Conservation (phyloP, 2,888 invertebrate species). For the Leptopilina syphax region DNA sequence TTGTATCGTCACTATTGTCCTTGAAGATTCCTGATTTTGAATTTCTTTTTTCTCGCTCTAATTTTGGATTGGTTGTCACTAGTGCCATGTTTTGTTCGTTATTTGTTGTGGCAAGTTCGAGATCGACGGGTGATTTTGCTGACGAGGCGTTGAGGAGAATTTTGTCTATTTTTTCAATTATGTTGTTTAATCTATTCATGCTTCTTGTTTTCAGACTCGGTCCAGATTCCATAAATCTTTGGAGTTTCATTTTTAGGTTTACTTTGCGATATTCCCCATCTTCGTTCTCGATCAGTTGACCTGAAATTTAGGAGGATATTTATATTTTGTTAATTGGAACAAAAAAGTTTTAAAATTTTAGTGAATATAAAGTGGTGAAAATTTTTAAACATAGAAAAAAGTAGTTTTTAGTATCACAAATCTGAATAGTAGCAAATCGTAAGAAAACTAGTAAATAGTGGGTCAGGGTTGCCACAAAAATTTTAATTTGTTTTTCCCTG, state of each 20-base stretch:
- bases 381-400: too few relatives aligned
- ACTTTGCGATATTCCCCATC: conserved; percentile 52
- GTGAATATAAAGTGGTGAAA: background rate
- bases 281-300: conserved; percentile 41
- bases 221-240: conserved; percentile 64
- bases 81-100: conserved; percentile 30
- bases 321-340: background rate
- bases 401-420: too few relatives aligned
- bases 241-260: conserved; percentile 61
- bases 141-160: conserved; percentile 67
- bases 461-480: too few relatives aligned
- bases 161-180: conserved; percentile 72
- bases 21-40: background rate
- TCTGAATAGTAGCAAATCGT: too few relatives aligned
- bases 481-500: too few relatives aligned
- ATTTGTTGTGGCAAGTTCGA: conserved; percentile 55
- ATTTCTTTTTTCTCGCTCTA: background rate
- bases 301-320: background rate
- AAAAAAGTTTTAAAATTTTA: background rate
- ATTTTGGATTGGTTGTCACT: conserved; percentile 47
- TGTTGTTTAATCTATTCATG: conserved; percentile 65
- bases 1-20: conserved; percentile 4
- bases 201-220: conserved; percentile 64
- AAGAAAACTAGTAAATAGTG: too few relatives aligned
- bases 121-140: conserved; percentile 58